These are phyloP conservation scores for Amiota communis DNA, from an alignment of 2,888 invertebrate species.

Conservation along the genomic window DNA sequence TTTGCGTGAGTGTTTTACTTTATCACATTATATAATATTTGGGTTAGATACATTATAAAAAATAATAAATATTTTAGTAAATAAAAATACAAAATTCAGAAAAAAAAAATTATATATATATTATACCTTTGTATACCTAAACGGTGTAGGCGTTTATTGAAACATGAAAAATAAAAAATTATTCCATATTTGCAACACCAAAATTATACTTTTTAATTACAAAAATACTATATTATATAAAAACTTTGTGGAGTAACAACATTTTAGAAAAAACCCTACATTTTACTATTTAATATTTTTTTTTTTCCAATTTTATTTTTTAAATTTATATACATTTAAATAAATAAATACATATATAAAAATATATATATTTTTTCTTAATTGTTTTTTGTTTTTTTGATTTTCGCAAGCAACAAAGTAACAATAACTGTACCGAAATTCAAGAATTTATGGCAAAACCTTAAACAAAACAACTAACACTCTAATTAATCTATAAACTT, in stretches of 20 bases:
- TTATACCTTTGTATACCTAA: background rate
- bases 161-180: background rate
- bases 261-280: background rate
- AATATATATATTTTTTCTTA: background rate
- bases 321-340: no score
- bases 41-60: background rate
- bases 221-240: background rate
- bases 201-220: background rate
- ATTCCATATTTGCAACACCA: background rate
- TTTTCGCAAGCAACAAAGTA: conserved; percentile 8
- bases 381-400: background rate
- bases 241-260: background rate
- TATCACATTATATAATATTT: background rate
- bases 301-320: no score
- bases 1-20: background rate
- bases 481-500: background rate
- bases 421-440: conserved; percentile 15
- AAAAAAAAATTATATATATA: no score
- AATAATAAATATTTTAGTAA: background rate
- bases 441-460: conserved; percentile 24
- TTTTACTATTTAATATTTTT: no score
- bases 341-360: no score
- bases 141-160: conserved; percentile 14
- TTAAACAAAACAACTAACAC: no score
- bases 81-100: no score